Evolutionary conservation across 1,140 invertebrate species (phyloP).

Genomic region (Musca vetustissima): DNA sequence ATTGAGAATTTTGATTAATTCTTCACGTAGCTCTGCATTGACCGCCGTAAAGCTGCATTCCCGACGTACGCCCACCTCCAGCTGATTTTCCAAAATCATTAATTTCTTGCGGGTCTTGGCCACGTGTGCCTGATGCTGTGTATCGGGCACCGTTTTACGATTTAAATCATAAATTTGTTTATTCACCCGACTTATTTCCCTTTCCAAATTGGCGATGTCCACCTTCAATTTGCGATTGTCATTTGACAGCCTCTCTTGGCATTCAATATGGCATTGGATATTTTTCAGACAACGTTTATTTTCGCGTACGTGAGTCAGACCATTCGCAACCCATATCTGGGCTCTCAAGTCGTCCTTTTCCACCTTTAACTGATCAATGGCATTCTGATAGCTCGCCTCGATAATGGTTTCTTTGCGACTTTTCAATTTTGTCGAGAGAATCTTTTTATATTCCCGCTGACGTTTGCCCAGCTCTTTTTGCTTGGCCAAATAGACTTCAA

Average conservation of each 20-base stretch:
- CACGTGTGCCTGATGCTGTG: constrained; percentile 29
- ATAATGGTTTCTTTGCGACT: constrained; percentile 48
- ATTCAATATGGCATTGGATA: constrained; percentile 30
- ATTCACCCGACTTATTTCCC: constrained; percentile 30
- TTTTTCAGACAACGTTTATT: constrained; percentile 21
- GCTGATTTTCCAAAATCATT: constrained; percentile 29
- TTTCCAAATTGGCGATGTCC: constrained; percentile 28
- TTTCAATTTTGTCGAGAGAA: constrained; percentile 42
- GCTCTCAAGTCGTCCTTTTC: constrained; percentile 49
- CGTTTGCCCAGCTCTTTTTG: constrained; percentile 47
- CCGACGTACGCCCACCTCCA: constrained; percentile 29
- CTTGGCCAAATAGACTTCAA: constrained; percentile 42
- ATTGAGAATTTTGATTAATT: constrained; percentile 30
- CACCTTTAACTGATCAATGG: constrained; percentile 43
- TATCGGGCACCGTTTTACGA: constrained; percentile 29
- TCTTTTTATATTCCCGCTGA: constrained; percentile 50
- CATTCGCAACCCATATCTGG: constrained; percentile 50
- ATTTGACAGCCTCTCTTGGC: constrained; percentile 28
- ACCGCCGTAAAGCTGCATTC: constrained; percentile 30
- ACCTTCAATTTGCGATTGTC: constrained; percentile 28
- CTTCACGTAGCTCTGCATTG: constrained; percentile 26
- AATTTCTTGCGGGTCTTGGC: constrained; percentile 23
- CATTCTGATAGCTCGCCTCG: constrained; percentile 45
- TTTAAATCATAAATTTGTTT: constrained; percentile 31
- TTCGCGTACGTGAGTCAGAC: constrained; percentile 26